Evolutionary conservation across 1,140 invertebrate genomes (phyloP), one percentile per base, ranked within the genome.

Genomic region (Drosophila erecta): DNA sequence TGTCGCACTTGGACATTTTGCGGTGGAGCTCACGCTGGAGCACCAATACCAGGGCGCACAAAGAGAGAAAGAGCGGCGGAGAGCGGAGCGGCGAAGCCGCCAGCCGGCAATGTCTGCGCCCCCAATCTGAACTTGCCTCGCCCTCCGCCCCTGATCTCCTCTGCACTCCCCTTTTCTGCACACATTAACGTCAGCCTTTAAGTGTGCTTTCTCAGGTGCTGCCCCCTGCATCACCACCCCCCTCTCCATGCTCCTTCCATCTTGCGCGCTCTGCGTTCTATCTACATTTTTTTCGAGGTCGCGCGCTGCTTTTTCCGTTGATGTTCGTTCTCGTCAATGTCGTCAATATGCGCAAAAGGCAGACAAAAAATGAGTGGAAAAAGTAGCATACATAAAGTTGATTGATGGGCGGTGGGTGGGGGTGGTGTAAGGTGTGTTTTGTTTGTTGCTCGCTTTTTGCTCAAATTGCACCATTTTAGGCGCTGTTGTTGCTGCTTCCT

Each of bases 141-240:
- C 54, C 43, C 30, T 15, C 41, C 33, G 30, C 44, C 14, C 11
- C 46, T 10, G 11, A 15, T 14, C 37, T 8, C 57, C 22, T 53
- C 43, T 30, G 7, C 30, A 8, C 30, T 11, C 55, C 38, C 62
- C 37, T 41, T 55, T 30, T 44, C 38, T 47, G 59, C 67, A 70
- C 66, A 79, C 66, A 76, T 87, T 81, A 87, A 79, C 71, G 83
- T 83, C 84, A 83, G 79, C 72, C 72, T 87, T 78, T 74, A 74
- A 89, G 80, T 89, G 76, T 90, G 80, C 76, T 78, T 80, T 90
- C 72, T 76, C 84, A 90, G 84, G 84, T 90, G 85, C 67, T 83
- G 62, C 51, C 53, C 65, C 30, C 30, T 30, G 30, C 7, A 0
- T 7, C 8, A 12, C 37, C 37, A 38, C 7, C 30, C 30, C 7